A percentile compares a stretch with the other conserved stretches of the same genome.
These are phyloP conservation scores for Balearica regulorum DNA, from an alignment of 2,797 vertebrate species.

Conservation along the genomic window DNA sequence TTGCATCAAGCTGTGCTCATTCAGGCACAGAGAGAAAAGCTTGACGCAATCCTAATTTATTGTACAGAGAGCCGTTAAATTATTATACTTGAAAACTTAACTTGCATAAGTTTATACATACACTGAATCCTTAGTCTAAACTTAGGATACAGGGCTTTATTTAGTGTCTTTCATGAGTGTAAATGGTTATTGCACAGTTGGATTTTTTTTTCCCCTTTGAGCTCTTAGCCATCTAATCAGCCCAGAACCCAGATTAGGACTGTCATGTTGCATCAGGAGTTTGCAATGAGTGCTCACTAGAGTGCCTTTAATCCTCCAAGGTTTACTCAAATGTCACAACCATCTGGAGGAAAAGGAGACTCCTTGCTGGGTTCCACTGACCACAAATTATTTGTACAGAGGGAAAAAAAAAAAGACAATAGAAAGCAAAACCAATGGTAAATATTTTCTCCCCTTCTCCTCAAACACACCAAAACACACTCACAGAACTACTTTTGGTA, in stretches of 20 bases:
- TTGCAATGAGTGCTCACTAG: constrained; percentile 67
- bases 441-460: constrained; percentile 42
- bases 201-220: neutral
- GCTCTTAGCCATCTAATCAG: constrained; percentile 66
- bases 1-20: constrained; percentile 67
- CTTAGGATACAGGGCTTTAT: neutral
- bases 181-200: constrained; percentile 20
- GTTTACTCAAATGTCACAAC: constrained; percentile 79
- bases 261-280: constrained; percentile 77
- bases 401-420: constrained; percentile 40
- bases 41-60: neutral
- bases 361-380: constrained; percentile 73
- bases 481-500: neutral
- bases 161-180: neutral
- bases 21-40: constrained; percentile 59
- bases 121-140: neutral
- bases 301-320: constrained; percentile 77
- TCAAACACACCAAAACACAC: neutral
- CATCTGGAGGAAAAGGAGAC: constrained; percentile 75
- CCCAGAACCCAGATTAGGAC: constrained; percentile 72
- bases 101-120: neutral
- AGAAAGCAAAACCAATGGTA: constrained; percentile 53
- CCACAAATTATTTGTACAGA: constrained; percentile 71
- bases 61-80: neutral
- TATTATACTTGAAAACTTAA: neutral